phyloP scores from a whole-genome alignment of 2,113 vertebrate species.

The Centropus bengalensis region DNA sequence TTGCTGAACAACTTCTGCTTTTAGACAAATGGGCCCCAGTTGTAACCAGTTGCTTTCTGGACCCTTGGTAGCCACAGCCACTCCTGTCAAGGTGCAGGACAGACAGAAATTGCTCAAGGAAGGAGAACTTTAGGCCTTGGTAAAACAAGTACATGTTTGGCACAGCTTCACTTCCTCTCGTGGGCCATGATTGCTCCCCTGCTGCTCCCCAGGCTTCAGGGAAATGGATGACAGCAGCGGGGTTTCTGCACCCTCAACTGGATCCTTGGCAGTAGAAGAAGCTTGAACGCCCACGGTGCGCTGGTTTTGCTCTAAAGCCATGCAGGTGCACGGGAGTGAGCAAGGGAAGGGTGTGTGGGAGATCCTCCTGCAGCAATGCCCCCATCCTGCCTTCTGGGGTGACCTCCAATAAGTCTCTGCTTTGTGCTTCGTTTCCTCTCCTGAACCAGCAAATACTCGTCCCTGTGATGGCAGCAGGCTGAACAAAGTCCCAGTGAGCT shows the following conservation, averaged over 20 bases:
- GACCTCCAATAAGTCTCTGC: not conserved
- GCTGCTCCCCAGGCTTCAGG: not conserved
- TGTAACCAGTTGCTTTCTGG: not conserved
- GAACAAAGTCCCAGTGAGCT: accelerated
- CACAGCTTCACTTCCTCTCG: not conserved
- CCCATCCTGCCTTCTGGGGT: accelerated
- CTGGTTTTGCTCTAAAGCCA: not conserved
- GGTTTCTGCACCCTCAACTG: not conserved
- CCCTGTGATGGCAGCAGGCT: not conserved
- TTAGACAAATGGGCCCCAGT: not conserved
- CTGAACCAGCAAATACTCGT: accelerated
- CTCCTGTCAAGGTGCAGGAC: accelerated
- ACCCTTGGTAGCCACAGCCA: not conserved
- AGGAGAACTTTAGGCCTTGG: not conserved
- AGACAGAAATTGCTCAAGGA: not conserved
- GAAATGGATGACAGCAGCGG: accelerated
- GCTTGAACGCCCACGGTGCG: accelerated
- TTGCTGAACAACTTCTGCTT: not conserved
- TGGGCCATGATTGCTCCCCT: accelerated
- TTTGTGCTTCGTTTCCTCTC: accelerated
- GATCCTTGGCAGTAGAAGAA: not conserved
- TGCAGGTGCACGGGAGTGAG: accelerated
- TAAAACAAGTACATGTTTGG: accelerated
- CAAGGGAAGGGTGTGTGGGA: accelerated
- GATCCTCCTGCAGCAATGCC: not conserved